Conservation (phyloP, 2,113 vertebrate species). For the Anguilla japonica region DNA sequence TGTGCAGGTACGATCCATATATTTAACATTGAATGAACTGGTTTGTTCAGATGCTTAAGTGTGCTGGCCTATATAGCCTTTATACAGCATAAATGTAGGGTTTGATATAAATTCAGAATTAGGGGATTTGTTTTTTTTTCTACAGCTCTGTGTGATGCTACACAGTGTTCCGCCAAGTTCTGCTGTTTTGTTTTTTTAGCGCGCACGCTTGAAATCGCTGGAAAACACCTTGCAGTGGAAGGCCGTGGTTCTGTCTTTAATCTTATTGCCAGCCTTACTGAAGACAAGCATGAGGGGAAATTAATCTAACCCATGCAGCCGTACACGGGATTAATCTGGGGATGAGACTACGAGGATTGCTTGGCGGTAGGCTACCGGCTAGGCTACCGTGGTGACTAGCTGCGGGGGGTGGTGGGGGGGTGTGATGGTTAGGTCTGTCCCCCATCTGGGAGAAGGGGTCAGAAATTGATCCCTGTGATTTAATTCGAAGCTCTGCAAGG, state of each 20-base stretch:
- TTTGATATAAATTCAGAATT: too few relatives aligned
- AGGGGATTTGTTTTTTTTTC: too few relatives aligned
- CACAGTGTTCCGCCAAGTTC: neutral
- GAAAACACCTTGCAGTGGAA: neutral
- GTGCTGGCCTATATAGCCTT: neutral
- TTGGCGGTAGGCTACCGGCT: neutral
- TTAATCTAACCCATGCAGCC: neutral
- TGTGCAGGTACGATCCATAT: neutral
- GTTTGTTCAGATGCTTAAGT: neutral
- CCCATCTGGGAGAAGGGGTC: constrained; percentile 38
- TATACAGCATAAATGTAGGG: neutral
- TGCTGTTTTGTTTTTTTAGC: neutral
- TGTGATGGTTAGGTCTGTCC: constrained; percentile 19
- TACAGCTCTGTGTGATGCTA: neutral
- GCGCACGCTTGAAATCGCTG: neutral
- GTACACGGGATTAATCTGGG: neutral
- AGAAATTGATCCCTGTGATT: constrained; percentile 49
- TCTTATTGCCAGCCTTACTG: neutral
- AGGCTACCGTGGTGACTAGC: neutral
- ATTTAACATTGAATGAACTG: neutral
- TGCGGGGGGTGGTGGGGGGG: neutral
- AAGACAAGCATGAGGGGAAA: neutral
- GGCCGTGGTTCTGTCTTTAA: neutral
- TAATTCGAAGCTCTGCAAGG: constrained; percentile 55
- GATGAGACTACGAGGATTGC: neutral